These are phyloP conservation scores for Entomobrya proxima DNA, from an alignment of 2,888 invertebrate species.

Conservation along the genomic window DNA sequence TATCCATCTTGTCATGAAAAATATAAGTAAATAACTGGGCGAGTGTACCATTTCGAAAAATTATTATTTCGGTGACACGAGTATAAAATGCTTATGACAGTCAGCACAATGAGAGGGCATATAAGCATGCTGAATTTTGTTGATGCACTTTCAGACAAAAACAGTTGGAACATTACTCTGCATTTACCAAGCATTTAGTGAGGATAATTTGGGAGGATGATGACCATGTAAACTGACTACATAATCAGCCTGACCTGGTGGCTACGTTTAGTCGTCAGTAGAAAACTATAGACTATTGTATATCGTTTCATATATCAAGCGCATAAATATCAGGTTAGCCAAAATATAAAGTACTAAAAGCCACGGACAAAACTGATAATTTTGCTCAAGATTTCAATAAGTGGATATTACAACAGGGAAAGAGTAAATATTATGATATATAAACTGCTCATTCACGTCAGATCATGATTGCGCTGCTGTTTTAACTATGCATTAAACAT, in stretches of 20 bases:
- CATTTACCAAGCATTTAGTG: not conserved
- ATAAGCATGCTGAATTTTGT: not conserved
- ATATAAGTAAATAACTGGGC: not conserved
- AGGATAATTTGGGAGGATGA: not conserved
- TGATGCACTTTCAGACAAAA: not conserved
- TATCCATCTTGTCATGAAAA: constrained; percentile 25
- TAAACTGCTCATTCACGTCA: too few species aligned
- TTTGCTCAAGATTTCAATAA: too few species aligned
- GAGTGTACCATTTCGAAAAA: not conserved
- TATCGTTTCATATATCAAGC: too few species aligned
- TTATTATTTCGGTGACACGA: not conserved
- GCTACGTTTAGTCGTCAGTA: too few species aligned
- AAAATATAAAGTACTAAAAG: too few species aligned
- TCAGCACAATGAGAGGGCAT: not conserved
- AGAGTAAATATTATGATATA: too few species aligned
- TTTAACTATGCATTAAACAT: too few species aligned
- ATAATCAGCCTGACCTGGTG: not conserved
- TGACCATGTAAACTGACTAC: not conserved
- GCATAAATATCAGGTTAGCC: too few species aligned
- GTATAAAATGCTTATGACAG: not conserved
- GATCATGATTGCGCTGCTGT: too few species aligned
- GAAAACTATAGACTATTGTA: too few species aligned
- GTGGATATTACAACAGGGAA: too few species aligned
- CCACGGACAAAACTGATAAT: too few species aligned
- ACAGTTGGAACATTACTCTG: not conserved